phyloP scores from a whole-genome alignment of 2,113 vertebrate genomes.

The Oryzias javanicus region DNA sequence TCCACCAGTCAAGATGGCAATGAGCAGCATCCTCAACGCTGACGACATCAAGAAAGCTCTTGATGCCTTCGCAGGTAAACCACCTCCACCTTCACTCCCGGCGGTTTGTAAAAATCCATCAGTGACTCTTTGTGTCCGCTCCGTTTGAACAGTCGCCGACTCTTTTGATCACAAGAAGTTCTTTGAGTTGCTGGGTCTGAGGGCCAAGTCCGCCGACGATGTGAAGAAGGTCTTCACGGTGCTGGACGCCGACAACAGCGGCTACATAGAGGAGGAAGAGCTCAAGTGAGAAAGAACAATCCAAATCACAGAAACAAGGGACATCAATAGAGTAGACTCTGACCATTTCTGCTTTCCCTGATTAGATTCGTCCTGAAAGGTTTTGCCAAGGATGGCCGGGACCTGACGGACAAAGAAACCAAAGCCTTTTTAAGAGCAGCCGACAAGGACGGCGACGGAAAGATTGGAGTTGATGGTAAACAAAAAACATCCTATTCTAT shows the following conservation, averaged over 20 bases:
- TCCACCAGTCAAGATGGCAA: conserved; percentile 71
- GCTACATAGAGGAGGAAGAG: conserved; percentile 85
- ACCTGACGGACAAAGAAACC: conserved; percentile 89
- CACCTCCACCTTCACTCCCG: background rate
- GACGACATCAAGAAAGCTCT: conserved; percentile 83
- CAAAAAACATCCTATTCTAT: background rate
- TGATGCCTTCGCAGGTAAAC: conserved; percentile 78
- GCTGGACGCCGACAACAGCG: conserved; percentile 83
- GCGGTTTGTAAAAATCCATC: background rate
- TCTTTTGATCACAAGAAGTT: conserved; percentile 85
- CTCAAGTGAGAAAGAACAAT: conserved; percentile 72
- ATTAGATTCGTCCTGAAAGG: conserved; percentile 86
- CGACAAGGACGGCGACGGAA: conserved; percentile 96
- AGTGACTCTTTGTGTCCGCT: conserved; percentile 1
- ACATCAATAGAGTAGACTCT: background rate
- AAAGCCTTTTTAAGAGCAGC: conserved; percentile 87
- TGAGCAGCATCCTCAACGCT: conserved; percentile 80
- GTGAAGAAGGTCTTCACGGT: conserved; percentile 81
- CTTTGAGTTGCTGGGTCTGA: conserved; percentile 81
- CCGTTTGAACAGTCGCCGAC: conserved; percentile 64
- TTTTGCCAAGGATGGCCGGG: conserved; percentile 84
- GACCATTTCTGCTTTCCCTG: conserved; percentile 9
- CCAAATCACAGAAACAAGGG: background rate
- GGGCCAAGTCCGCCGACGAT: conserved; percentile 74
- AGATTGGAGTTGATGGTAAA: conserved; percentile 92